Base-by-base conservation (phyloP, 2,113 vertebrate species). In the Todiramphus chloris region DNA sequence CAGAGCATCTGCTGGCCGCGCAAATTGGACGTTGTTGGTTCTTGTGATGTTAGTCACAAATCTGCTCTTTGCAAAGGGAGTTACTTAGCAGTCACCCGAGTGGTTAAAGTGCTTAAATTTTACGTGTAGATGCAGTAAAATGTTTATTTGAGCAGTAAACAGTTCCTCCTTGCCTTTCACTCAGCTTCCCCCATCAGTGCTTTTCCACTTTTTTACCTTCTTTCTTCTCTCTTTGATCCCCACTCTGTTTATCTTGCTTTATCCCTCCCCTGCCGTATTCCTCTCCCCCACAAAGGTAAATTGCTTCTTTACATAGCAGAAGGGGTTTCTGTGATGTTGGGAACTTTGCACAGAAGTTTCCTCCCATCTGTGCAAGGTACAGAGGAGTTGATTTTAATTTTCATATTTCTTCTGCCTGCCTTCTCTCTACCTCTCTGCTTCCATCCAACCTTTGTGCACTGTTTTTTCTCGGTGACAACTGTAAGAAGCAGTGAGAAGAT, bases 361-460 rank as follows among this genome's bases (percentile, higher is more conserved):
- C 41, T 92, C 41, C 86, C 50, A 63, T 77, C 83, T 85, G 89
- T 94, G 62, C 62, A 50, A 91, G 41, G 81, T 55, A 41, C 30
- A 62, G 74, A 76, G 44, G 77, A 89, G 82, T 93, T 96, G 64
- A 39, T 5, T 95, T 91, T 80, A 14, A 51, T 95, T 94, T 89
- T 70, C 51, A 60, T 24, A 8, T 92, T 89, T 81, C 24, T 86
- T 50, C 55, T 92, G 35, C 80, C 69, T 78, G 21, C 69, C 85
- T 88, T 44, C 60, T 44, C n/a, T 75, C n/a, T 83, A 13, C 39
- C 35, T 69, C 25, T 90, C 64, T 78, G 46, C 67, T 68, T 30
- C 87, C 74, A 33, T 83, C 89, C 90, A 69, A 48, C 64, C 56
- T 93, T 80, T 75, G 21, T 30, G 37, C n/a, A 4, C 64, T 70